A percentile compares a stretch with the other conserved stretches of the same genome.
Evolutionary conservation across 2,113 vertebrate species (phyloP).

Genomic region (Cynopterus brachyotis): DNA sequence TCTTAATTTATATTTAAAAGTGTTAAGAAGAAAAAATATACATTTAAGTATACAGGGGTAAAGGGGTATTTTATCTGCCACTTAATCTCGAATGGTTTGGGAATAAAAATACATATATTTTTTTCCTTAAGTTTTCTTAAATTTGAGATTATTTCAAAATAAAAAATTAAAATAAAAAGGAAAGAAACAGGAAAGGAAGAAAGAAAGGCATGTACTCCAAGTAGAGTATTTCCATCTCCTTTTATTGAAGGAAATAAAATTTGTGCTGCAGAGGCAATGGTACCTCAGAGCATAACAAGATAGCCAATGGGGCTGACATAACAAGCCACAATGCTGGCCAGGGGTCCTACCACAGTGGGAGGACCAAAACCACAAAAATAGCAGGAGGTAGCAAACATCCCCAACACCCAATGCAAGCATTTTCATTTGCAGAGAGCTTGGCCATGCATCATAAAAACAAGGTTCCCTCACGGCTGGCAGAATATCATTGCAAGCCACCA

Average conservation of each 20-base stretch:
- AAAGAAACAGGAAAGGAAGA: not conserved
- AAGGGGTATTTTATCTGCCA: constrained; percentile 10
- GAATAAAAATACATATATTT: not conserved
- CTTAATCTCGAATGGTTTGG: constrained; percentile 2
- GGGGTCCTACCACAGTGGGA: constrained; percentile 52
- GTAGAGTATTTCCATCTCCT: constrained; percentile 67
- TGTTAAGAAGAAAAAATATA: not conserved
- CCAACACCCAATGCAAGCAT: constrained; percentile 61
- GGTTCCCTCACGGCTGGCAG: constrained; percentile 48
- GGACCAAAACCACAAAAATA: constrained; percentile 66
- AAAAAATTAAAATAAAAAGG: not conserved
- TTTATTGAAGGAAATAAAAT: constrained; percentile 81
- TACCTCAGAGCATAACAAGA: constrained; percentile 64
- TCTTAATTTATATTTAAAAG: constrained; percentile 39
- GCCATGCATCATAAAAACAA: constrained; percentile 66
- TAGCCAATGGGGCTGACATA: constrained; percentile 49
- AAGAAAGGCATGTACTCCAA: constrained; percentile 36
- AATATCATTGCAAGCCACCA: not conserved
- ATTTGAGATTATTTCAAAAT: not conserved
- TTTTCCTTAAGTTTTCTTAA: not conserved
- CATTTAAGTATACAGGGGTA: not conserved
- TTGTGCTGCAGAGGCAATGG: constrained; percentile 57
- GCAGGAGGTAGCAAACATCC: constrained; percentile 76
- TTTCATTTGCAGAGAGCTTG: constrained; percentile 69
- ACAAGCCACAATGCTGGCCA: constrained; percentile 68